Evolutionary conservation across 1,140 invertebrate species (phyloP).

Genomic region (Ceratosolen fusciceps): DNA sequence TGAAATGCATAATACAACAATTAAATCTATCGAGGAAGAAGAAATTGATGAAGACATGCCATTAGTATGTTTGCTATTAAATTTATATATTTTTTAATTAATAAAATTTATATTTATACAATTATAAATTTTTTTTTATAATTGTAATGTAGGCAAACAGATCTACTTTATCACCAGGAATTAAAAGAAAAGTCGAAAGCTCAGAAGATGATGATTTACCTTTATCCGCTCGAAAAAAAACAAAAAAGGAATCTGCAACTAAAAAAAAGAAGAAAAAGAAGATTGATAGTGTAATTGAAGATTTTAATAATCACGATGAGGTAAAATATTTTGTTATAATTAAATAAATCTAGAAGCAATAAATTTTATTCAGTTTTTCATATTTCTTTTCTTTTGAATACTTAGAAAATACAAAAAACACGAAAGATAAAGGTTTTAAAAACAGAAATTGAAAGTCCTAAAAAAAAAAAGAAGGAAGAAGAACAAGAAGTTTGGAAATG

Average conservation of each 20-base stretch:
- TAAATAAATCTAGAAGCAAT: conserved; percentile 5
- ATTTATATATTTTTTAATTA: conserved; percentile 35
- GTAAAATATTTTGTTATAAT: conserved; percentile 45
- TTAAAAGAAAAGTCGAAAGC: conserved; percentile 70
- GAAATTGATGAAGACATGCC: conserved; percentile 85
- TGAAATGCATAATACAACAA: conserved; percentile 68
- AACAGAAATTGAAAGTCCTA: conserved; percentile 64
- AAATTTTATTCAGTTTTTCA: neutral
- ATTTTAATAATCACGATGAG: conserved; percentile 73
- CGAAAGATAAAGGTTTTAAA: conserved; percentile 50
- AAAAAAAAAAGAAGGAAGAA: conserved; percentile 82
- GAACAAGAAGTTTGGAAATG: conserved; percentile 94
- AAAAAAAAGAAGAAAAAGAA: conserved; percentile 76
- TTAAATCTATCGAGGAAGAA: conserved; percentile 67
- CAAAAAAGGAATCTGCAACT: conserved; percentile 79
- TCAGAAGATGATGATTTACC: conserved; percentile 77
- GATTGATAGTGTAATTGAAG: conserved; percentile 76
- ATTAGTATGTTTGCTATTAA: conserved; percentile 72
- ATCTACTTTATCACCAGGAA: conserved; percentile 50
- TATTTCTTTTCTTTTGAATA: conserved; percentile 48
- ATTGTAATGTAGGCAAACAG: conserved; percentile 60
- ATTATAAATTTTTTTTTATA: conserved; percentile 22
- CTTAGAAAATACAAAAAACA: conserved; percentile 65
- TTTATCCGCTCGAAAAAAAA: conserved; percentile 79
- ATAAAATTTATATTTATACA: conserved; percentile 18